Percentiles rank a stretch among this genome's conserved stretches.
These are phyloP conservation scores for Aptenodytes forsteri DNA, from an alignment of 2,113 vertebrate species.

Conservation along the genomic window DNA sequence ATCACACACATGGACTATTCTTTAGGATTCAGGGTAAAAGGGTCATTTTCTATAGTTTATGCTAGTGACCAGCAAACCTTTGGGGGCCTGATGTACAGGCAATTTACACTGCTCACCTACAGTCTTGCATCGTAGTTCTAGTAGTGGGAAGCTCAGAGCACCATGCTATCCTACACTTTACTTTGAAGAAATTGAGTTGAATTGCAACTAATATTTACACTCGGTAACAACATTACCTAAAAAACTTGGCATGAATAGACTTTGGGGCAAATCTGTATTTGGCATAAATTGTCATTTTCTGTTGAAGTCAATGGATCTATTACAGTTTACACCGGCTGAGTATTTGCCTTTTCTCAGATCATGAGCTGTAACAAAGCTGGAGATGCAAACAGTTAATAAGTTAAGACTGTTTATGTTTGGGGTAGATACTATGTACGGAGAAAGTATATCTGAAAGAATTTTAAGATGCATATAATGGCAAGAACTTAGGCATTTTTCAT, in stretches of 20 bases:
- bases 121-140: not conserved
- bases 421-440: not conserved
- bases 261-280: not conserved
- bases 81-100: not conserved
- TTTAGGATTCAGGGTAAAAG: not conserved
- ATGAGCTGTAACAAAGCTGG: not conserved
- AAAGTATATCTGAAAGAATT: not conserved
- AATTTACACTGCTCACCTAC: not conserved
- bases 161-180: not conserved
- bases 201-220: not conserved
- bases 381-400: not conserved
- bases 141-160: not conserved
- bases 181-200: not conserved
- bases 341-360: not conserved
- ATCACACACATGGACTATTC: not conserved
- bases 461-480: not conserved
- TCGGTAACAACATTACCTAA: not conserved
- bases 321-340: not conserved
- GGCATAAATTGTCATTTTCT: not conserved
- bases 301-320: not conserved
- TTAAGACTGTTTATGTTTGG: not conserved
- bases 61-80: not conserved
- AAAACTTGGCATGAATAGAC: not conserved
- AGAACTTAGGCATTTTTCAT: not conserved
- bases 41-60: not conserved